Base-by-base conservation (phyloP, 2,797 vertebrate species). In the Dendrocincla tyrannina region DNA sequence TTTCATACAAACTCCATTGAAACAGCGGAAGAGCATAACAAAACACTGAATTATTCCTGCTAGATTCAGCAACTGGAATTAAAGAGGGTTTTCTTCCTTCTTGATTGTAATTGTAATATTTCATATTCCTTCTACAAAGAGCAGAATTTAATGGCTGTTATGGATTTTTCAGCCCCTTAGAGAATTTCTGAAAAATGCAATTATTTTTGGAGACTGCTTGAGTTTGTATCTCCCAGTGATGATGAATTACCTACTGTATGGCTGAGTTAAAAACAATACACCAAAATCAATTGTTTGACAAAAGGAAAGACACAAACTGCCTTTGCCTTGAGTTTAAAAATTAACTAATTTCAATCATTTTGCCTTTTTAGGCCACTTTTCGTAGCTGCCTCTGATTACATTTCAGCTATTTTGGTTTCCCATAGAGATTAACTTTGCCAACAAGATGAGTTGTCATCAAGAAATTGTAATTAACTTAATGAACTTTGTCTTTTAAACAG, bases 271-370 rank as follows among this genome's bases (percentile, higher is more conserved):
- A 93, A 97, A 96, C 95, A 96, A 97, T 96, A 91, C 64, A 89
- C 78, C 93, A 96, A 96, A 98, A 98, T 97, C 95, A 95, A 97
- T 97, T 93, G 72, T 95, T 96, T 95, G 94, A 95, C 94, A 93
- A 94, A 96, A 95, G 80, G 60, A 75, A 94, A 96, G 76, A 76
- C 67, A 76, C 18, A 52, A 18, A 16, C 20, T 63, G n/a, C 66
- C 85, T 80, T 81, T 28, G 6, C 17, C 27, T 49, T 16, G 53
- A 52, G 60, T 89, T 93, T 74, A 52, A 84, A 91, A 93, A 95
- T 33, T 27, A 49, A 49, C 37, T 74, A 10, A 59, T 81, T 96
- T 89, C 79, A 93, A 91, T 70, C 46, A 59, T n/a, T 81, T 91
- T 84, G 52, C 73, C 62, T 86, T 79, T 82, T 68, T 27, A 49